Evolutionary conservation across 2,888 invertebrate genomes (phyloP).

Genomic region (Neuroscelio doddi): DNA sequence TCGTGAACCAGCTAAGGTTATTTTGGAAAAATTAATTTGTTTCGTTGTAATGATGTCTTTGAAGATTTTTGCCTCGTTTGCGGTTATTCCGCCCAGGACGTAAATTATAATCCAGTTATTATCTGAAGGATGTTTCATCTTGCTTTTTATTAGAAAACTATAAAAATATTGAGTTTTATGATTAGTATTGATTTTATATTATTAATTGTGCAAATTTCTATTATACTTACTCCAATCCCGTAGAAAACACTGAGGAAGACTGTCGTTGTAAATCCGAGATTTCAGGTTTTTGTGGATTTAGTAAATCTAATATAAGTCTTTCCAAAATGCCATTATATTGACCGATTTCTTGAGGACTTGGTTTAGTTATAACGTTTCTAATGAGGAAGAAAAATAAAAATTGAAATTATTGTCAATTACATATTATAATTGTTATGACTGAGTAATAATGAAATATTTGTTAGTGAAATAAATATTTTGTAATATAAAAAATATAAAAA

Average conservation of each 20-base stretch:
- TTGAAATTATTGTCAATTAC: no score
- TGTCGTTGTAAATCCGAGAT: conserved; percentile 76
- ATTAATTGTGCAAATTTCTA: background rate
- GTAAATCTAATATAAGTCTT: conserved; percentile 76
- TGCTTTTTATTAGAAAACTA: conserved; percentile 76
- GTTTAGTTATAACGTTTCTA: conserved; percentile 73
- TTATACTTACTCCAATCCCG: conserved; percentile 77
- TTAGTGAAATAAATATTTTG: no score
- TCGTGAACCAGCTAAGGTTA: conserved; percentile 65
- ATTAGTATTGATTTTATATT: conserved; percentile 1
- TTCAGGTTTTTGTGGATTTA: conserved; percentile 76
- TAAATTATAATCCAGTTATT: conserved; percentile 78
- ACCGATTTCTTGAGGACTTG: conserved; percentile 73
- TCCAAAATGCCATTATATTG: conserved; percentile 75
- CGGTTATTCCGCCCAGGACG: conserved; percentile 79
- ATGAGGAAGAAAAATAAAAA: conserved; percentile 51
- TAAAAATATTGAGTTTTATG: conserved; percentile 42
- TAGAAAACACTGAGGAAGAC: conserved; percentile 76
- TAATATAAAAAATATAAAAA: no score
- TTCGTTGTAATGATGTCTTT: conserved; percentile 60
- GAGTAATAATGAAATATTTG: no score
- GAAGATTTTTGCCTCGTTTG: conserved; percentile 76
- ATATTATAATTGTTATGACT: no score
- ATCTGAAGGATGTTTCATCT: conserved; percentile 77
- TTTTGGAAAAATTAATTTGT: conserved; percentile 43